Evolutionary conservation across 2,797 vertebrate species (phyloP).

Genomic region (Nyctibius grandis): DNA sequence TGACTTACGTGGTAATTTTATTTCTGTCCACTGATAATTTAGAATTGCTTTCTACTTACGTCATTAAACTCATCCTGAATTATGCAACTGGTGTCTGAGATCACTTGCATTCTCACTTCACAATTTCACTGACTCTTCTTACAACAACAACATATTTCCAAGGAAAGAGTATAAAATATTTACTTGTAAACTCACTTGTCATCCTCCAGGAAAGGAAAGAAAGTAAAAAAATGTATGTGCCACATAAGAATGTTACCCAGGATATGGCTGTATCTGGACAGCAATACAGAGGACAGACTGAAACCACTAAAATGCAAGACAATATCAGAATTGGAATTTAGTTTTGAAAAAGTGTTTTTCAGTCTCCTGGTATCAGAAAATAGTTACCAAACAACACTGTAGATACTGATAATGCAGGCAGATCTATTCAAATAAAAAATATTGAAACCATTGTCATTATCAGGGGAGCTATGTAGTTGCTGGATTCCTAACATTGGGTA

Average conservation of each 20-base stretch:
- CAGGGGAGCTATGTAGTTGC: neutral
- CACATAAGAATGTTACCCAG: neutral
- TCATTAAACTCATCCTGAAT: neutral
- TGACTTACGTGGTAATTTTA: slow-evolving; percentile 5
- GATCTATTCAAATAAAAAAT: slow-evolving; percentile 10
- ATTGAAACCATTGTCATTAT: neutral
- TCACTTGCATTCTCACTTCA: neutral
- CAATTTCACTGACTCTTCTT: neutral
- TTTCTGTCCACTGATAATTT: neutral
- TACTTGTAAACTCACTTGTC: neutral
- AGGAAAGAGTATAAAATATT: neutral
- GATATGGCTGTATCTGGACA: neutral
- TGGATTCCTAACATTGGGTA: neutral
- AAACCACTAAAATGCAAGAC: neutral
- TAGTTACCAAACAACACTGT: slow-evolving; percentile 45
- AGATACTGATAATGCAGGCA: slow-evolving; percentile 1
- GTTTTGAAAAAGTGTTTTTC: slow-evolving; percentile 10
- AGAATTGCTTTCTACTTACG: neutral
- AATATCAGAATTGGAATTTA: slow-evolving; percentile 2
- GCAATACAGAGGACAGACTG: neutral
- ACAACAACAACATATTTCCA: neutral
- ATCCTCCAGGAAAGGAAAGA: neutral
- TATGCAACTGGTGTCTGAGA: neutral
- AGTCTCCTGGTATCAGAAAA: neutral
- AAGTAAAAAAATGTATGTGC: neutral